These are phyloP conservation scores for Tetragnatha versicolor DNA, from an alignment of 1,140 invertebrate genomes.

Conservation along the genomic window DNA sequence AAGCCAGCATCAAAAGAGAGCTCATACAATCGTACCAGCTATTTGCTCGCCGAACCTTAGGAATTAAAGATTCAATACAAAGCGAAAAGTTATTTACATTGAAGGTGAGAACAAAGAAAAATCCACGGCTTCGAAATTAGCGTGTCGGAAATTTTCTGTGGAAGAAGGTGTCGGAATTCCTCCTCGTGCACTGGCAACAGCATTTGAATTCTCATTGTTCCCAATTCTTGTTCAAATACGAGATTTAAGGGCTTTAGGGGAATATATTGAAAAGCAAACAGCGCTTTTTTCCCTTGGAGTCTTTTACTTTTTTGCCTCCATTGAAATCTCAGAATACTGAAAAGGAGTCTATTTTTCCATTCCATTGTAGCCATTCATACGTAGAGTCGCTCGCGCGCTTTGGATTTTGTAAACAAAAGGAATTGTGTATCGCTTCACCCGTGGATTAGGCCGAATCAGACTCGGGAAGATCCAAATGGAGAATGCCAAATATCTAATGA, in stretches of 20 bases:
- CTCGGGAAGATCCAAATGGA: not conserved
- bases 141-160: not conserved
- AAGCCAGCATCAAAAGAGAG: not conserved
- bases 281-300: not conserved
- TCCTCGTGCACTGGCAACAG: not conserved
- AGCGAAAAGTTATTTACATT: conserved; percentile 44
- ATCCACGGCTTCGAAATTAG: conserved; percentile 36
- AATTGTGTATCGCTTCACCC: not conserved
- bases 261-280: conserved; percentile 17
- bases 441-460: conserved; percentile 5
- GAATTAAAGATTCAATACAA: conserved; percentile 38
- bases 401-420: conserved; percentile 46
- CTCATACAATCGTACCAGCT: not conserved
- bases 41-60: not conserved
- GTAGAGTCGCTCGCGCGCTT: not conserved
- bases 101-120: conserved; percentile 33
- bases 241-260: conserved; percentile 37
- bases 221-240: conserved; percentile 40
- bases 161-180: conserved; percentile 39
- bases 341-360: conserved; percentile 23
- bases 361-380: conserved; percentile 21
- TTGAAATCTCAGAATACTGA: not conserved
- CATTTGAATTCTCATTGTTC: conserved; percentile 41
- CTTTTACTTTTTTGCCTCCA: not conserved
- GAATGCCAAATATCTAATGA: conserved; percentile 12